Conservation (phyloP, 2,888 invertebrate species). For the Gortyna flavago region DNA sequence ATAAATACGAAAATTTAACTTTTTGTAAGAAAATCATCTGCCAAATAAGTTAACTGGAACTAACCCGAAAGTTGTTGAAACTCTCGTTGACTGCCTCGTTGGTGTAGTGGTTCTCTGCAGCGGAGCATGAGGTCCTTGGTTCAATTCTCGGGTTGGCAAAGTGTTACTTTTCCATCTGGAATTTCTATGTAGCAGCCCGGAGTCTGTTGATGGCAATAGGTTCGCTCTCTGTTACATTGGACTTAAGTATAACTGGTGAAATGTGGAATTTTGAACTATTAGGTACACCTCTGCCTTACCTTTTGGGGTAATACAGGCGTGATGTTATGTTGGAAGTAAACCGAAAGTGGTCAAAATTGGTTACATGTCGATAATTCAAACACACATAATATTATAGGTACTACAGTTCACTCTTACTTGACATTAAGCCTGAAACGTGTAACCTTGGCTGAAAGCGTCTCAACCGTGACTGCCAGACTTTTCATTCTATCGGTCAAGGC, state of each 20-base stretch:
- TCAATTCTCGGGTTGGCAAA: no score
- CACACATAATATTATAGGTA: background rate
- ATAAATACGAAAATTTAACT: background rate
- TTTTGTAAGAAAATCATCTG: no score
- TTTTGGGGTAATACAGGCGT: fast-evolving
- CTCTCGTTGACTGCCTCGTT: background rate
- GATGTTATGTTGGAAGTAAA: background rate
- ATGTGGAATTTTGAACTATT: background rate
- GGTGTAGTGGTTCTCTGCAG: background rate
- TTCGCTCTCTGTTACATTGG: background rate
- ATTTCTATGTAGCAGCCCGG: background rate
- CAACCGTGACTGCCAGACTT: slow-evolving; percentile 40
- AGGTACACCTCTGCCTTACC: background rate
- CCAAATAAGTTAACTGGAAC: background rate
- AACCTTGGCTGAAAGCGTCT: slow-evolving; percentile 35
- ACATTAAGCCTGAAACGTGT: slow-evolving; percentile 21
- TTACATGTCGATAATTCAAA: background rate
- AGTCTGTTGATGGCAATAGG: background rate
- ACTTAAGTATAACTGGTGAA: background rate
- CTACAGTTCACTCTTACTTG: slow-evolving; percentile 2
- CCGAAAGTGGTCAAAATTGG: background rate
- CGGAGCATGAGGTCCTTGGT: background rate
- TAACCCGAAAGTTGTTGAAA: background rate
- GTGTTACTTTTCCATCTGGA: background rate
- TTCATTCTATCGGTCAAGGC: slow-evolving; percentile 43